Conservation (phyloP, 2,113 vertebrate genomes). For the Uria lomvia region DNA sequence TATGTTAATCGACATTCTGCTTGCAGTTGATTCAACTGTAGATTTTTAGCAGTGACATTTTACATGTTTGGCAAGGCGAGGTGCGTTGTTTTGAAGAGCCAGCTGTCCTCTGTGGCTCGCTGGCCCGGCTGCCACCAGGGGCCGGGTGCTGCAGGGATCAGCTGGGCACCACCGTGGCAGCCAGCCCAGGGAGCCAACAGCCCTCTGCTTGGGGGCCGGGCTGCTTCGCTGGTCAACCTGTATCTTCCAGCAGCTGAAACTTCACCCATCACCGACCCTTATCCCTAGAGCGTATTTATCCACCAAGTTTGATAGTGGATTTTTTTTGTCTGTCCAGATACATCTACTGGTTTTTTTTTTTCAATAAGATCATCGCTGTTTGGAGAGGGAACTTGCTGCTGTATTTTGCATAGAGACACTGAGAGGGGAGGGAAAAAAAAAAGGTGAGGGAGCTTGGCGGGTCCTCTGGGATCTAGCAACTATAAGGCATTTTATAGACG, state of each 20-base stretch:
- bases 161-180: background rate
- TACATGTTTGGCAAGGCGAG: background rate
- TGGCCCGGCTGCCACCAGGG: background rate
- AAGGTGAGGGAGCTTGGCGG: background rate
- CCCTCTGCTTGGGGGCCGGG: background rate
- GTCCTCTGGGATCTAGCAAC: background rate
- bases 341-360: background rate
- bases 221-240: rapidly evolving
- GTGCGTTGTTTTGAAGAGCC: background rate
- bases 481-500: background rate
- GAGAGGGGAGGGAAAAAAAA: background rate
- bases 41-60: constrained; percentile 1
- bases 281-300: background rate
- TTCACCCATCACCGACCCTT: background rate
- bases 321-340: background rate
- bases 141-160: background rate
- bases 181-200: background rate
- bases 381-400: background rate
- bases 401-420: background rate
- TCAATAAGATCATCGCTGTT: background rate
- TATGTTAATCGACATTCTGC: background rate
- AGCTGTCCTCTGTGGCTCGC: background rate
- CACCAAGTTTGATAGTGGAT: background rate
- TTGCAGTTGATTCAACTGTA: background rate
- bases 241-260: background rate